Percentiles rank a stretch among this genome's conserved stretches.
These are phyloP conservation scores for Netelia fuscicornis DNA, from an alignment of 2,888 invertebrate genomes.

Conservation along the genomic window DNA sequence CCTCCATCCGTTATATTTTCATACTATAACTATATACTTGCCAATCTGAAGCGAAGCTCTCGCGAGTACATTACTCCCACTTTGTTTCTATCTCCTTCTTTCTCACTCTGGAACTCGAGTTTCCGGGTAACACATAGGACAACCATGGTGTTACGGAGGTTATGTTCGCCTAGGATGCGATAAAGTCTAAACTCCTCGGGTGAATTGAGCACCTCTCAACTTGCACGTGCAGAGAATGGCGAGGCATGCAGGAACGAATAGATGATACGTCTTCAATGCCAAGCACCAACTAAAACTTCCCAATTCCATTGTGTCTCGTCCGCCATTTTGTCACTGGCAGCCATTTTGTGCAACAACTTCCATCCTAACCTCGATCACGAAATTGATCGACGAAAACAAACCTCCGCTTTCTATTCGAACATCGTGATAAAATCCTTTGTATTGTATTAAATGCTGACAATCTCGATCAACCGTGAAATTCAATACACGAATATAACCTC, in stretches of 20 bases:
- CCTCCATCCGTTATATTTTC: conserved; percentile 69
- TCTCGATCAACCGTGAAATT: no score
- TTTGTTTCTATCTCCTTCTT: conserved; percentile 8
- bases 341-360: background rate
- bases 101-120: conserved; percentile 29
- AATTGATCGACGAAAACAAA: background rate
- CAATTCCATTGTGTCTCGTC: background rate
- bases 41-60: conserved; percentile 58
- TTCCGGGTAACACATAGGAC: conserved; percentile 61
- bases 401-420: background rate
- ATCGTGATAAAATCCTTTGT: no score
- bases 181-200: conserved; percentile 18
- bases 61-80: conserved; percentile 52
- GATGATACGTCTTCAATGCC: background rate
- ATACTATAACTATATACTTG: conserved; percentile 58
- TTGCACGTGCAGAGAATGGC: background rate
- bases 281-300: background rate
- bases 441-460: no score
- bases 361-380: background rate
- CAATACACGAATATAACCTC: no score
- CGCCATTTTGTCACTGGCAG: background rate
- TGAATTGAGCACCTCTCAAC: conserved; percentile 38
- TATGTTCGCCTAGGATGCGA: conserved; percentile 4
- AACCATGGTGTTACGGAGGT: conserved; percentile 39
- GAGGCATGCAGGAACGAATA: background rate